phyloP scores from a whole-genome alignment of 2,113 vertebrate genomes.

The Hemichromis elongatus region DNA sequence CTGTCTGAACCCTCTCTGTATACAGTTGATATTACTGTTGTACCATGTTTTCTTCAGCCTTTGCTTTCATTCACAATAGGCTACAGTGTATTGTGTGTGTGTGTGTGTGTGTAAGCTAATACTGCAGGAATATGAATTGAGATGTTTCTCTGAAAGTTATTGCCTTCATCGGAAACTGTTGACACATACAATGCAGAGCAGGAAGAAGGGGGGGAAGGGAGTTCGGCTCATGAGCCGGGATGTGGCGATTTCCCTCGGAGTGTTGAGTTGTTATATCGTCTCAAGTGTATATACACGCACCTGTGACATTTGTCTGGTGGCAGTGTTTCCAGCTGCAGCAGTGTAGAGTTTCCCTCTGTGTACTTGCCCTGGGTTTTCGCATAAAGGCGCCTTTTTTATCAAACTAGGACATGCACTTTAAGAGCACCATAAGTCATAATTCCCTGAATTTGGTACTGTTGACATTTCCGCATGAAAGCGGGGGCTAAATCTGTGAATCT shows the following conservation, averaged over 20 bases:
- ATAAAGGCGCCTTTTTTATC: conserved; percentile 19
- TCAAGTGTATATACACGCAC: conserved; percentile 45
- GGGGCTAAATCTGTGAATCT: neutral
- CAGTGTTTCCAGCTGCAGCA: conserved; percentile 35
- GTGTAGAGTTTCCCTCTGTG: conserved; percentile 12
- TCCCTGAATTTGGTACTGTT: neutral
- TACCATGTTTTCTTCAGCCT: neutral
- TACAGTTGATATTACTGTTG: neutral
- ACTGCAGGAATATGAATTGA: neutral
- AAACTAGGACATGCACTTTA: conserved; percentile 9
- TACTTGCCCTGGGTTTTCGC: neutral
- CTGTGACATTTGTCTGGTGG: conserved; percentile 45
- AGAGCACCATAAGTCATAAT: neutral
- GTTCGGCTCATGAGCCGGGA: neutral
- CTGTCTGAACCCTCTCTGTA: neutral
- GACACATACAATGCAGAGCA: neutral
- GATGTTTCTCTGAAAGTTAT: neutral
- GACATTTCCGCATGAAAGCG: neutral
- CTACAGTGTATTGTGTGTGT: neutral
- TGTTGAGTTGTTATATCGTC: conserved; percentile 46
- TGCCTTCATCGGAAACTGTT: neutral
- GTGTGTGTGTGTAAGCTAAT: neutral
- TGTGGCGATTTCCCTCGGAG: conserved; percentile 11
- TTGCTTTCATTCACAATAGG: neutral
- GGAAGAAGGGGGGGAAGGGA: neutral